Base-by-base conservation (phyloP, 1,140 invertebrate species). In the Drosophila ohnishii region DNA sequence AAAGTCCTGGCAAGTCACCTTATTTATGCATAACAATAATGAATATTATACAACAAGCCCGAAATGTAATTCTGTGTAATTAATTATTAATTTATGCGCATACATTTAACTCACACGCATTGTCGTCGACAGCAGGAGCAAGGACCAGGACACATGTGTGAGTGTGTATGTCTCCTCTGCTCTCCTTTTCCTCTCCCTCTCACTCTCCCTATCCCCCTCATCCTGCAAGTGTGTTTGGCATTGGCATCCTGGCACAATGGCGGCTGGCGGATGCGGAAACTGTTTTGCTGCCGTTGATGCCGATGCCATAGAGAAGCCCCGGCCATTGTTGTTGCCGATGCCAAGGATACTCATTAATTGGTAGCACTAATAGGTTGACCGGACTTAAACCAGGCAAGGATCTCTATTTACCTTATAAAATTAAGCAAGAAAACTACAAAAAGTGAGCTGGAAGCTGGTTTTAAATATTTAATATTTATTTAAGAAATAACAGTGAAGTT, bases 21-120 rank as follows among this genome's bases (percentile, higher is more conserved):
- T 90, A 90, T 90, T 90, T 90, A 90, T 90, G 89, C 89, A 90
- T 90, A 90, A 90, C 89, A 90, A 90, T 90, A 90, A 90, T 90
- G 89, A 90, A 90, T 90, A 90, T 90, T 90, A 90, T 89, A 90
- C 86, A 89, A 90, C 89, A 88, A 90, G 88, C 87, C 88, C 88
- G 85, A 90, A 90, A 90, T 90, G 89, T 90, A 90, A 90, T 90
- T 90, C 89, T 90, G 81, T 90, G 89, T 90, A 90, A 90, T 90
- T 90, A 90, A 90, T 90, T 90, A 90, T 90, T 90, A 90, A 90
- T 90, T 90, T 90, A 90, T 90, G 89, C 89, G 89, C 89, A 90
- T 90, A 90, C 89, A 90, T 90, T 90, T 89, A 89, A 90, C 75
- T 86, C 88, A 83, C 88, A 90, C 84, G 80, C 89, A 90, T 90